Evolutionary conservation across 2,797 vertebrate genomes (phyloP).

Genomic region (Halcyon smyrnensis): DNA sequence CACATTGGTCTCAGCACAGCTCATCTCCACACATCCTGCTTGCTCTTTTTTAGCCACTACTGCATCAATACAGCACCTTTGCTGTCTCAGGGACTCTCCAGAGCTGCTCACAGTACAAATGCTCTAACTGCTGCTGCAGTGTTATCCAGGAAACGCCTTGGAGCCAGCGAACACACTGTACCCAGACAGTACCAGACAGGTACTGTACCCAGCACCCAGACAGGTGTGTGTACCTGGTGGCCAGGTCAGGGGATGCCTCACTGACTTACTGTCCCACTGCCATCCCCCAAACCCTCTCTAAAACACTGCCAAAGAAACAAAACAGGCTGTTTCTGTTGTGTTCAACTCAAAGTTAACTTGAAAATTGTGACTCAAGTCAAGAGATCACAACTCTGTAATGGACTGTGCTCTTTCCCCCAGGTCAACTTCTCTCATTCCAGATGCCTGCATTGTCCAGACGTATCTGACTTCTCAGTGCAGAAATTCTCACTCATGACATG

Average conservation of each 20-base stretch:
- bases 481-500: neutral
- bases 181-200: neutral
- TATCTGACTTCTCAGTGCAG: neutral
- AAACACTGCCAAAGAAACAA: neutral
- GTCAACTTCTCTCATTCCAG: neutral
- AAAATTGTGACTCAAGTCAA: neutral
- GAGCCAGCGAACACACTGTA: neutral
- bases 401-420: neutral
- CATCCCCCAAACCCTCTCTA: neutral
- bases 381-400: fast-evolving
- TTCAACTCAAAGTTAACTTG: neutral
- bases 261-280: neutral
- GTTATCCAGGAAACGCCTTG: neutral
- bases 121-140: neutral
- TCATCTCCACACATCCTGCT: neutral
- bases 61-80: neutral
- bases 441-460: neutral
- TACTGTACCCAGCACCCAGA: neutral
- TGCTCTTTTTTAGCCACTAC: neutral
- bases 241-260: neutral
- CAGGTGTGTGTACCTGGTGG: neutral
- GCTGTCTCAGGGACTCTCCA: neutral
- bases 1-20: neutral
- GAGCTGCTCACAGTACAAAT: neutral
- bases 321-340: neutral